Evolutionary conservation across 2,797 vertebrate species (phyloP).

Genomic region (Meriones psammophilus): DNA sequence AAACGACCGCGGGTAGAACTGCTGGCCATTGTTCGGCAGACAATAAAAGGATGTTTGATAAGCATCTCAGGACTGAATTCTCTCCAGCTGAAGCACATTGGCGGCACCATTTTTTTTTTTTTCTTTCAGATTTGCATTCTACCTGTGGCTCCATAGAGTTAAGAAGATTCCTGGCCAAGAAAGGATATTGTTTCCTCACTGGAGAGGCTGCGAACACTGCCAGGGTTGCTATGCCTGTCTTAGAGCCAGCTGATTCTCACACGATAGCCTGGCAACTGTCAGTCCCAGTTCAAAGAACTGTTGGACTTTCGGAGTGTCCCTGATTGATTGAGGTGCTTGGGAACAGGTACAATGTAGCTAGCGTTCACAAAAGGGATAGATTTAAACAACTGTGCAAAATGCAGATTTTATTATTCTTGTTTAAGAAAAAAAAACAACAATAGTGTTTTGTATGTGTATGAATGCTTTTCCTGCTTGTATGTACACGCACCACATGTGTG

Average conservation of each 20-base stretch:
- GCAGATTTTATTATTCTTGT: neutral
- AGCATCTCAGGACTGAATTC: slow-evolving; percentile 78
- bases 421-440: neutral
- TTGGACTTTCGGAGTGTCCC: slow-evolving; percentile 23
- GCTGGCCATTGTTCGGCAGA: slow-evolving; percentile 80
- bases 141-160: slow-evolving; percentile 75
- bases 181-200: slow-evolving; percentile 69
- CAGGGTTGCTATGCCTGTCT: slow-evolving; percentile 11
- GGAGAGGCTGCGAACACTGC: slow-evolving; percentile 5
- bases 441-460: neutral
- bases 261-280: slow-evolving; percentile 11
- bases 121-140: slow-evolving; percentile 78
- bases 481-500: neutral
- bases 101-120: slow-evolving; percentile 46
- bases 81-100: slow-evolving; percentile 72
- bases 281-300: slow-evolving; percentile 33
- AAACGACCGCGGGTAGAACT: slow-evolving; percentile 54
- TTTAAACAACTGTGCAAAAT: neutral
- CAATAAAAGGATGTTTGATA: slow-evolving; percentile 85
- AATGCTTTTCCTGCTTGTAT: neutral
- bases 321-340: slow-evolving; percentile 6
- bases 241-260: slow-evolving; percentile 42
- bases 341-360: neutral
- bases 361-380: neutral
- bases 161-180: slow-evolving; percentile 70